These are phyloP conservation scores for Propithecus deckenii DNA, from an alignment of 2,797 vertebrate genomes.

Conservation along the genomic window DNA sequence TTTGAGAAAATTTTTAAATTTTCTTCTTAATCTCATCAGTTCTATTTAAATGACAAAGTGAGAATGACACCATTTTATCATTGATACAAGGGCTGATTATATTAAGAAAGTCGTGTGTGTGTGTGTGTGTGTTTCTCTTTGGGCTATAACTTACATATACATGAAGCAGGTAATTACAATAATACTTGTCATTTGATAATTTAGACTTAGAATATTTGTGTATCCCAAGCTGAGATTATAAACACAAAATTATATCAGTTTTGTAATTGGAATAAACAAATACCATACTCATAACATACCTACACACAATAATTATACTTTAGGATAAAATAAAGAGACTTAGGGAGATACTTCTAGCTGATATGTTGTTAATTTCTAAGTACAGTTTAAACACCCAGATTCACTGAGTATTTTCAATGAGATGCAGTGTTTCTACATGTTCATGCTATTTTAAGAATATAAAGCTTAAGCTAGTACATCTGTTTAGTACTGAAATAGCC, in stretches of 20 bases:
- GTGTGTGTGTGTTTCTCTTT: background rate
- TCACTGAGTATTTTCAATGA: conserved; percentile 38
- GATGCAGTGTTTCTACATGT: background rate
- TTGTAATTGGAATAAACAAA: background rate
- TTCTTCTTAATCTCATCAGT: too few species aligned
- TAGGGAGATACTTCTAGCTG: background rate
- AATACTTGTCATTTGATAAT: background rate
- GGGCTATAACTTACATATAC: background rate
- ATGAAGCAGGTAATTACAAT: background rate
- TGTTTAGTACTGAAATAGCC: conserved; percentile 41
- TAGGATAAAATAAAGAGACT: background rate
- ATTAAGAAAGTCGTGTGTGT: background rate
- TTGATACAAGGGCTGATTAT: background rate
- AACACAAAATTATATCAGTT: background rate
- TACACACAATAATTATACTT: background rate
- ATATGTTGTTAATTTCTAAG: background rate
- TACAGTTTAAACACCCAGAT: background rate
- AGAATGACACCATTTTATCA: background rate
- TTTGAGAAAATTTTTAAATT: too few species aligned
- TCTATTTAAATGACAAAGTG: background rate
- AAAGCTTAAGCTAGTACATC: conserved; percentile 14
- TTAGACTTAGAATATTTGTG: background rate
- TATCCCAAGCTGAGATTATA: background rate
- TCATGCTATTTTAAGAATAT: conserved; percentile 27
- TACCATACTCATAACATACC: background rate